Evolutionary conservation across 2,113 vertebrate species (phyloP), one percentile per base, ranked within the genome.

Genomic region (Amia ocellicauda): DNA sequence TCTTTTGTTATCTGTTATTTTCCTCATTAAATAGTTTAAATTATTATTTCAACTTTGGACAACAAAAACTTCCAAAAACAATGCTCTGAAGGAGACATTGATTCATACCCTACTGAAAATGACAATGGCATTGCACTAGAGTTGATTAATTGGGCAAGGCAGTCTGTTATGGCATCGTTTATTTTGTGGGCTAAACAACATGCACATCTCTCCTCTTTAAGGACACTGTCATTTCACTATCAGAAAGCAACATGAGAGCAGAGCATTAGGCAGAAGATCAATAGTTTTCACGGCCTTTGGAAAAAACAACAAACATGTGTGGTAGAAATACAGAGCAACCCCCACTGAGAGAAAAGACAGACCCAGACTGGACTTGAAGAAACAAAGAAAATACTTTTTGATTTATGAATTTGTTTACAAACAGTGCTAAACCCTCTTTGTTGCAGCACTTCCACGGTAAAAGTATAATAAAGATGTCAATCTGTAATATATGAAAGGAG

Each of bases 151-250:
- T 23, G 20, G 23, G 19, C 19, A 22, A 3, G 10, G 51, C 51
- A 19, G 19, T 11, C 24, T 53, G 51, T 53, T 23, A 26, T 20
- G 20, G 17, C 14, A 53, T 53, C 4, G 23, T 53, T 53, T 53
- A 23, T 26, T 53, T 53, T 22, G 51, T 53, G 19, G 51, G 24
- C 51, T 53, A 53, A 53, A 53, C 23, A 53, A 53, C 9, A 53
- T 11, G n/a, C 3, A 23, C 24, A 53, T 3, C 10, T 22, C 51
- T 53, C 14, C 20, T 22, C 51, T 53, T 8, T 10, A 53, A 53
- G 24, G 24, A 20, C 43, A 47, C 20, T 53, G 51, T 26, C 9
- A 23, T 3, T 53, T 53, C 1, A 7, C 51, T 19, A 22, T 53
- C 19, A 23, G 14, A 53, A 53, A 26, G 20, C 51, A 53, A 53